Conservation (phyloP, 2,888 invertebrate species). For the Formica aserva region DNA sequence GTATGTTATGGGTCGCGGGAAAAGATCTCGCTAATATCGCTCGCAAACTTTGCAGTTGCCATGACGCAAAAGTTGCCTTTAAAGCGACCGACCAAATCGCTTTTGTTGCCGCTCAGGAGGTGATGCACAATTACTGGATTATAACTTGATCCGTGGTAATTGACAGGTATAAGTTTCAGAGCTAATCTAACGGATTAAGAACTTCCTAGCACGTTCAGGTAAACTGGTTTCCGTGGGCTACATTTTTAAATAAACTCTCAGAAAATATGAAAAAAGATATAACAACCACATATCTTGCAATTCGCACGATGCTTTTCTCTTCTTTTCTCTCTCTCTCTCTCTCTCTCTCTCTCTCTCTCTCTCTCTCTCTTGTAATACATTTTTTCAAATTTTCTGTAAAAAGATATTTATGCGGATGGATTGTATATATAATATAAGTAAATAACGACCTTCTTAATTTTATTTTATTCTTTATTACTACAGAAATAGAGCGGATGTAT, state of each 20-base stretch:
- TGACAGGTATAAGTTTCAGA: conserved; percentile 4
- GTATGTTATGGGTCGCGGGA: neutral
- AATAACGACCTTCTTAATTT: neutral
- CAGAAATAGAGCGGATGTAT: neutral
- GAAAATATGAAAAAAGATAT: neutral
- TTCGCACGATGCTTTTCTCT: neutral
- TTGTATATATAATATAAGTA: neutral
- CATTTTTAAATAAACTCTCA: neutral
- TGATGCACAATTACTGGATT: conserved; percentile 31
- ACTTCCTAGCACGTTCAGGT: neutral
- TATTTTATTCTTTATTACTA: neutral
- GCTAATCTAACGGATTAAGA: conserved; percentile 30
- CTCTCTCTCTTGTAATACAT: neutral
- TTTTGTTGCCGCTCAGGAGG: neutral
- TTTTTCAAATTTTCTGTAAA: neutral
- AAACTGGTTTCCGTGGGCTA: neutral
- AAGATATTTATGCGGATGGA: neutral
- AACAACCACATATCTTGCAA: neutral
- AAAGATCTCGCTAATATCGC: conserved; percentile 26
- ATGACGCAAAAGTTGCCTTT: conserved; percentile 10
- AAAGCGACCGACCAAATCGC: conserved; percentile 2
- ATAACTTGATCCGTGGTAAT: neutral
- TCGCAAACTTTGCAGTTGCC: conserved; percentile 20
- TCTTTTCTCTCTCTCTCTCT: neutral
- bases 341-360: neutral